Evolutionary conservation across 2,888 invertebrate genomes (phyloP), one percentile per base, ranked within the genome.

Genomic region (Sisyra terminalis): DNA sequence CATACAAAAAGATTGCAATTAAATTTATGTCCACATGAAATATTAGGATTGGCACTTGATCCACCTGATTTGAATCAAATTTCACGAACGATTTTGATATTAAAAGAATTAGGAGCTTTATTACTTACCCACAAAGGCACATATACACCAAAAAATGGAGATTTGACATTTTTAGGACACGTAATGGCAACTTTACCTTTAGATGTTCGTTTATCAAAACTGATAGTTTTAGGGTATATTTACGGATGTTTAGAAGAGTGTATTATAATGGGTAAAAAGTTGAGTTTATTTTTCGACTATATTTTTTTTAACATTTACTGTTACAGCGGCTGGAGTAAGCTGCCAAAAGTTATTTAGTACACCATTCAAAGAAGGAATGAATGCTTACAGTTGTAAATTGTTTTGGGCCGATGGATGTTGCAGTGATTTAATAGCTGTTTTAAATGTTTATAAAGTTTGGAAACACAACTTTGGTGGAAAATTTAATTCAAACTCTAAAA

Each of bases 81-180:
- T 50, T 74, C 78, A 46, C 71, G 76, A 43, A 88, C 92, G 0
- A 70, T 94, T 48, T 69, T 88, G n/a, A 66, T 75, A 32, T 65
- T 96, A 3, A 94, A 93, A 67, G 87, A 85, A 69, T 65, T 77
- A n/a, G 90, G 93, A 7, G 93, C 83, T 0, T 57, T 94, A 7
- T 71, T 78, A 44, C 70, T 71, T 29, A 72, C 71, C 0, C 57
- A 69, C 0, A 63, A 72, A 31, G 72, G 67, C 0, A 55, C 60
- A 15, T 70, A 69, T 56, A 57, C 61, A 11, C 53, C 63, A 0
- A 64, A 70, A 10, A 92, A 96, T 59, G 96, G 94, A 0, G 84
- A 90, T 48, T 55, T 96, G 37, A 93, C 93, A 0, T 83, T 78
- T 58, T 63, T 94, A 50, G 96, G 96, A 0, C 67, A 70, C 7